Evolutionary conservation across 2,113 vertebrate genomes (phyloP), one percentile per base, ranked within the genome.

Genomic region (Morone chrysops): DNA sequence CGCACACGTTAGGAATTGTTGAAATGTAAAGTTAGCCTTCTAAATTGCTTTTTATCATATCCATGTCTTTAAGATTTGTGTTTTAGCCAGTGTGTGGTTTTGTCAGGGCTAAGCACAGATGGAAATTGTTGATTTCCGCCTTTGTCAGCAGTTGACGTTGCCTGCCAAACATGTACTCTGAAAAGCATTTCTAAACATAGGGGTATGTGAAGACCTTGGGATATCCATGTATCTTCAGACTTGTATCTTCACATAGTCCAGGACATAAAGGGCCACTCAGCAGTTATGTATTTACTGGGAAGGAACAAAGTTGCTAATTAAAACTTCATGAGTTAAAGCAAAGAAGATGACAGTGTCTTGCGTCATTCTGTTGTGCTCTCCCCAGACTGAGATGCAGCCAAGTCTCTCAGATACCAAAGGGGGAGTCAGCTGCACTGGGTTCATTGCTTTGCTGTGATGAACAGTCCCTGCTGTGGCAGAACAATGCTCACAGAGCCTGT

Each of bases 101-200:
- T 10, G 10, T 53, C 43, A 41, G 60, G 51, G 57, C 41, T 20
- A n/a, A 40, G 74, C 40, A 73, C 48, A 78, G 48, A 82, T 43
- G 56, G 63, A 78, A 57, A 51, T 53, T 5, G 41, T 74, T 65
- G 67, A 59, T 50, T 78, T 84, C 12, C 70, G 20, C 68, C 40
- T 69, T 36, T 4, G 51, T 78, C 78, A 81, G 82, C 82, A 71
- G 70, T 47, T 2, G 1, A 56, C 11, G 0, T 25, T 31, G 36
- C 22, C 31, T 36, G 63, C 47, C 60, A 76, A 68, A 62, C 22
- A 18, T 25, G 38, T 8, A 53, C 31, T 61, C 36, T 17, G 48
- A 73, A 53, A 31, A 72, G 31, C 22, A 18, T 72, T 84, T 78
- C 57, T 88, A 80, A 88, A 86, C 75, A 82, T 70, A 61, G 69